Evolutionary conservation across 2,797 vertebrate species (phyloP).

Genomic region (Falco peregrinus): DNA sequence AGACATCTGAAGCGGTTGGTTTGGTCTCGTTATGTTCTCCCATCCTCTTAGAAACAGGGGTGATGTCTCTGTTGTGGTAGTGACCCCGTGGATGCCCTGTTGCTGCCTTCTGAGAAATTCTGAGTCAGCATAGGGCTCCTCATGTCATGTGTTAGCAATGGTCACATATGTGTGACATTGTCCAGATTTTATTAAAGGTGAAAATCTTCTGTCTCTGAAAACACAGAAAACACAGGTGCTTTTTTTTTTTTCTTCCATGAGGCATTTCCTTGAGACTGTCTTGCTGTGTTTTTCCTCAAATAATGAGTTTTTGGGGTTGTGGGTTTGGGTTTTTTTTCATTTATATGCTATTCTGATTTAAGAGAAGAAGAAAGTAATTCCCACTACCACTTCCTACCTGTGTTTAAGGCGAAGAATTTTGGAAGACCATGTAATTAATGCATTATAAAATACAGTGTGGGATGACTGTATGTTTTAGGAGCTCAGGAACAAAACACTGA

Average conservation of each 20-base stretch:
- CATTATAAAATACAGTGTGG: not conserved
- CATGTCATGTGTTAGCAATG: not conserved
- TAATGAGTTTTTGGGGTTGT: not conserved
- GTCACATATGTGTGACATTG: not conserved
- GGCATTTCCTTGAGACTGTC: not conserved
- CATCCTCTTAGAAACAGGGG: not conserved
- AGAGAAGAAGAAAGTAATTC: not conserved
- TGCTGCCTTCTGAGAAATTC: not conserved
- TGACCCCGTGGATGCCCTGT: not conserved
- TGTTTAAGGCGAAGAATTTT: not conserved
- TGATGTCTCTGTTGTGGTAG: not conserved
- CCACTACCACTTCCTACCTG: not conserved
- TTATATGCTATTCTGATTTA: not conserved
- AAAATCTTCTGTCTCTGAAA: not conserved
- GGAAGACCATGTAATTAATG: not conserved
- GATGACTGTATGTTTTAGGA: not conserved
- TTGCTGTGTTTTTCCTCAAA: not conserved
- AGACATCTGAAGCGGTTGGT: conserved; percentile 80
- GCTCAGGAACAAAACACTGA: not conserved
- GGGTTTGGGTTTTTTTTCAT: not conserved
- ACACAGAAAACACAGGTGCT: not conserved
- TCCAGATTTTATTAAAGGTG: not conserved
- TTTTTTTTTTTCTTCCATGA: not conserved
- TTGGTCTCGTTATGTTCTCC: not conserved
- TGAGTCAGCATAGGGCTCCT: not conserved